Conservation (phyloP, 1,140 invertebrate genomes). For the Megalonaias nervosa region DNA sequence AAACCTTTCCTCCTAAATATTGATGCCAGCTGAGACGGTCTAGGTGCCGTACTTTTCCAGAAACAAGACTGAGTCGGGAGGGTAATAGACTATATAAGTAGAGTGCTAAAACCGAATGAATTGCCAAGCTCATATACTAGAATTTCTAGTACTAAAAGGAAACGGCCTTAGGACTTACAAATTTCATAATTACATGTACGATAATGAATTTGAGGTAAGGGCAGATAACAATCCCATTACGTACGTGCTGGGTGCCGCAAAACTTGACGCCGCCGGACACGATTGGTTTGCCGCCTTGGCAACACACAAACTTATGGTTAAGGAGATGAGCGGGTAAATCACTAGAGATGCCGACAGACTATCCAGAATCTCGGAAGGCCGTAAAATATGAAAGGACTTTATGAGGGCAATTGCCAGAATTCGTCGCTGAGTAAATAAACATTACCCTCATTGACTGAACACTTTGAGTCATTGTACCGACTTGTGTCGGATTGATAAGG, state of each 20-base stretch:
- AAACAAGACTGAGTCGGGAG: conserved; percentile 31
- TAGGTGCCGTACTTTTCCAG: conserved; percentile 28
- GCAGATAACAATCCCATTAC: conserved; percentile 35
- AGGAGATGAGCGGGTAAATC: too few species aligned
- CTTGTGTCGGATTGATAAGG: too few species aligned
- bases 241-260: conserved; percentile 25
- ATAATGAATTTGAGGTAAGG: conserved; percentile 18
- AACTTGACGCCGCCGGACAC: conserved; percentile 22
- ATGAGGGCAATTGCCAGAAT: too few species aligned
- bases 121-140: conserved; percentile 21
- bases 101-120: conserved; percentile 24
- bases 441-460: too few species aligned
- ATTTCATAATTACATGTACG: conserved; percentile 34
- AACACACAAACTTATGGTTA: too few species aligned
- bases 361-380: too few species aligned
- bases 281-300: conserved; percentile 20
- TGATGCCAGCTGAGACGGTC: conserved; percentile 11
- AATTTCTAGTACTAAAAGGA: conserved; percentile 26
- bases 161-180: conserved; percentile 16
- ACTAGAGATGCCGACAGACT: too few species aligned
- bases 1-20: conserved; percentile 21
- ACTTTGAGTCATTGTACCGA: too few species aligned
- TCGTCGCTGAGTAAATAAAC: too few species aligned
- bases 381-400: too few species aligned
- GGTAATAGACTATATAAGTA: conserved; percentile 38